Conservation (phyloP, 2,888 invertebrate species). For the Drosophila demipolita region DNA sequence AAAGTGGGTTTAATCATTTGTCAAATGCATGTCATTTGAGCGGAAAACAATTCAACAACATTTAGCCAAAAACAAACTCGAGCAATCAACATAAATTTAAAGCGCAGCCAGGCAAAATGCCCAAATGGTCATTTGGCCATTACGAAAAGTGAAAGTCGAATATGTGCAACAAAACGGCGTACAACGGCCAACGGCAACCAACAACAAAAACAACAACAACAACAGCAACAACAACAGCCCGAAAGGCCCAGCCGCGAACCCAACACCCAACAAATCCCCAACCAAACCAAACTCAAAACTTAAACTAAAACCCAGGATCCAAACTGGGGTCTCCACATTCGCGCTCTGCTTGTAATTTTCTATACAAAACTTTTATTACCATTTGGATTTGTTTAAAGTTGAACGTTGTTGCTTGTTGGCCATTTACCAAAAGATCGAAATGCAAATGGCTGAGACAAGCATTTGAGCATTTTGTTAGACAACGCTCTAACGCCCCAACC, state of each 20-base stretch:
- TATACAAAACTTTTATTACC: slow-evolving; percentile 77
- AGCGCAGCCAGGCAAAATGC: slow-evolving; percentile 64
- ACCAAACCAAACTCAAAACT: slow-evolving; percentile 12
- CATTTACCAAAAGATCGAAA: slow-evolving; percentile 78
- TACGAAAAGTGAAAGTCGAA: slow-evolving; percentile 77
- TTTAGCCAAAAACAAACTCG: slow-evolving; percentile 67
- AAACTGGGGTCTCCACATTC: slow-evolving; percentile 39
- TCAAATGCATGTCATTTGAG: slow-evolving; percentile 76
- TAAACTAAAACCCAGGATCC: slow-evolving; percentile 15
- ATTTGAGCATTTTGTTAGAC: slow-evolving; percentile 76
- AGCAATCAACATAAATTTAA: slow-evolving; percentile 80
- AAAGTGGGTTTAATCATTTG: slow-evolving; percentile 68
- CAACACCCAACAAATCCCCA: slow-evolving; percentile 23
- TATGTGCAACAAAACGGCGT: slow-evolving; percentile 57
- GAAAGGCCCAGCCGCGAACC: slow-evolving; percentile 4
- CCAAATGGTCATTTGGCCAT: slow-evolving; percentile 74
- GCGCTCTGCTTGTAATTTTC: slow-evolving; percentile 64
- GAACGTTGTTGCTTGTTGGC: slow-evolving; percentile 43
- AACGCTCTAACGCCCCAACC: slow-evolving; percentile 22
- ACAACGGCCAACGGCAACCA: background rate
- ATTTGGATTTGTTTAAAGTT: slow-evolving; percentile 50
- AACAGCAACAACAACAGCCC: background rate
- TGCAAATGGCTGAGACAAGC: slow-evolving; percentile 79
- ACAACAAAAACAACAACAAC: slow-evolving; percentile 1
- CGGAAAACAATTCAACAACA: slow-evolving; percentile 81